Percentiles rank a stretch among this genome's conserved stretches.
Conservation (phyloP, 2,888 invertebrate genomes). For the Noctua comes region DNA sequence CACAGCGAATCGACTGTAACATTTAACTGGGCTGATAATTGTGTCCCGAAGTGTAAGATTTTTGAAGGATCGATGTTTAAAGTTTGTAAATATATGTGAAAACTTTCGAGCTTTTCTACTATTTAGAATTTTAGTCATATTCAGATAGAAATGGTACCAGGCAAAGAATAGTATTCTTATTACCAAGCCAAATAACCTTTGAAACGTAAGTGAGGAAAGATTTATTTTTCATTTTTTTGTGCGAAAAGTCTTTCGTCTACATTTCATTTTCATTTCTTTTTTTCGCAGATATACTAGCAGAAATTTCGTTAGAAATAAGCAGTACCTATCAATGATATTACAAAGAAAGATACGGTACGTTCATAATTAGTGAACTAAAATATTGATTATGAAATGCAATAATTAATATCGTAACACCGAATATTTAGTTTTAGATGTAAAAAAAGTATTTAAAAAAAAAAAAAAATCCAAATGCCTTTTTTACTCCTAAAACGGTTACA, state of each 20-base stretch:
- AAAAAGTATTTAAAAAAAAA: too few species aligned
- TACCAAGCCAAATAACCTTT: background rate
- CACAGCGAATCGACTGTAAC: background rate
- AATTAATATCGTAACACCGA: too few species aligned
- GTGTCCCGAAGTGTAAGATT: conserved; percentile 19
- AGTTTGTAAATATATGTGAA: conserved; percentile 60
- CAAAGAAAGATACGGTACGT: too few species aligned
- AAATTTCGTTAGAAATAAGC: background rate
- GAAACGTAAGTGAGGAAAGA: background rate
- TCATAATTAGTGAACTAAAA: too few species aligned
- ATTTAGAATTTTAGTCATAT: conserved; percentile 23
- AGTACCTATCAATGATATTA: too few species aligned
- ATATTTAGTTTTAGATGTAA: too few species aligned
- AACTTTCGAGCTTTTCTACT: conserved; percentile 63
- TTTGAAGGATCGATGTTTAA: conserved; percentile 16
- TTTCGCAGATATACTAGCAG: background rate
- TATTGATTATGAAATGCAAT: too few species aligned
- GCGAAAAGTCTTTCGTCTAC: background rate
- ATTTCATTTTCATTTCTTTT: background rate
- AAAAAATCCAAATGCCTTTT: too few species aligned
- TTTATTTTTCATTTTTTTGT: background rate
- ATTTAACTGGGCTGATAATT: background rate
- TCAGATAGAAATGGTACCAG: conserved; percentile 38
- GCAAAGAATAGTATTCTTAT: background rate
- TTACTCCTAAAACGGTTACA: too few species aligned